phyloP scores from a whole-genome alignment of 2,888 invertebrate species.

The Amphipyra tragopoginis region DNA sequence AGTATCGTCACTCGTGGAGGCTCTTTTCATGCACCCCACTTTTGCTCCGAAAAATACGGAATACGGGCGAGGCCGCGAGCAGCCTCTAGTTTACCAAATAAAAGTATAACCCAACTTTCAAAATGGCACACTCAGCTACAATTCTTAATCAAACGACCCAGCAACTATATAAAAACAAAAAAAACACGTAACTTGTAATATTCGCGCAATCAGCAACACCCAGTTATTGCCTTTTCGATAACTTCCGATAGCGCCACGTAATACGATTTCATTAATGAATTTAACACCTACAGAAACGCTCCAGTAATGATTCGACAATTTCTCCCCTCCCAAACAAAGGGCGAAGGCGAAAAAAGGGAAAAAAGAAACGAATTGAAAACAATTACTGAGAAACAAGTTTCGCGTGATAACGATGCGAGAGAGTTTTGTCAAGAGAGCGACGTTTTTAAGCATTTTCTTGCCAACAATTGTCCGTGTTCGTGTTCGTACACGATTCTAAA shows the following conservation, averaged over 20 bases:
- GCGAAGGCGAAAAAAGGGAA: conserved; percentile 47
- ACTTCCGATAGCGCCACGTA: conserved; percentile 50
- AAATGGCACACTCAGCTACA: background rate
- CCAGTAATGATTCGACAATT: conserved; percentile 59
- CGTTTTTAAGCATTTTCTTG: conserved; percentile 65
- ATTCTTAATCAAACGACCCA: background rate
- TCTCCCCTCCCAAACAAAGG: conserved; percentile 62
- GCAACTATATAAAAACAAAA: conserved; percentile 20
- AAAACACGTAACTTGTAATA: conserved; percentile 30
- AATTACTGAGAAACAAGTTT: conserved; percentile 78
- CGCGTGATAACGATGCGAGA: conserved; percentile 74
- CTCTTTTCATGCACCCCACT: no score
- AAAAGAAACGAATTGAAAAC: conserved; percentile 77
- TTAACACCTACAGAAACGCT: conserved; percentile 57
- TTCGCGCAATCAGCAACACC: conserved; percentile 34
- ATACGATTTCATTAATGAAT: conserved; percentile 61
- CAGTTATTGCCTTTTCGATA: conserved; percentile 57
- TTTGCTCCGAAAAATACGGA: no score
- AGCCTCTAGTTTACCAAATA: no score
- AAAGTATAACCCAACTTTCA: no score
- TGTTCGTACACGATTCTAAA: conserved; percentile 50
- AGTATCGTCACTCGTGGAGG: no score
- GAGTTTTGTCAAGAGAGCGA: conserved; percentile 72
- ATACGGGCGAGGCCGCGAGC: no score
- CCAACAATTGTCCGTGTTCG: conserved; percentile 50